Evolutionary conservation across 1,140 invertebrate species (phyloP), one percentile per base, ranked within the genome.

Genomic region (Condylostylus longicornis): DNA sequence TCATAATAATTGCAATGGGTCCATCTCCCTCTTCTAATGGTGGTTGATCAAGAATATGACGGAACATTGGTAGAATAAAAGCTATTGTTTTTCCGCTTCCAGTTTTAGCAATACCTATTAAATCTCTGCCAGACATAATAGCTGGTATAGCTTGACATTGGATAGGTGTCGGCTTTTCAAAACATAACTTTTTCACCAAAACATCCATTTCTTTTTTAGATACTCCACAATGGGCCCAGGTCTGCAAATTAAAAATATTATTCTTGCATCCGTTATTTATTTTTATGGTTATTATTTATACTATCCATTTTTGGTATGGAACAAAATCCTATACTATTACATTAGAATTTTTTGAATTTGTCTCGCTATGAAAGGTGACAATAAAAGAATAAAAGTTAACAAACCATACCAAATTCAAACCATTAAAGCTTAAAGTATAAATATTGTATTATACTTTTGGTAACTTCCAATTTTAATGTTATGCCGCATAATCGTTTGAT

Each of bases 71-170:
- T 30, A 99, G 61, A 12, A 99, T 72, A 62, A 99, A 99, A 1
- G 95, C 95, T 15, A 99, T 61, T 2, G 96, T 99, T 67, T 99
- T 99, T 10, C 96, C 96, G 59, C 89, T 96, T 45, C 93, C 94
- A 17, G 96, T 98, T 69, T 98, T 98, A 5, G 96, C 96, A 56
- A 98, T 98, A 38, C 95, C 95, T 55, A 99, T 98, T 21, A 99
- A 68, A 69, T 99, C 94, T 37, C 93, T 70, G 43, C 82, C 83
- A 39, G 83, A 93, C 93, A 99, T 97, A 42, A 98, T 89, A n/a
- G 90, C 85, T 18, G 95, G 95, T 58, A 99, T 91, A 8, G 93
- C 93, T 67, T 99, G 95, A 32, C 86, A 77, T 62, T 99, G 96
- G 54, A 99, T 98, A 1, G 96, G 95, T 4, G 96, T 99, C 4